Base-by-base conservation (phyloP, 2,797 vertebrate genomes). In the Girardinus metallicus region DNA sequence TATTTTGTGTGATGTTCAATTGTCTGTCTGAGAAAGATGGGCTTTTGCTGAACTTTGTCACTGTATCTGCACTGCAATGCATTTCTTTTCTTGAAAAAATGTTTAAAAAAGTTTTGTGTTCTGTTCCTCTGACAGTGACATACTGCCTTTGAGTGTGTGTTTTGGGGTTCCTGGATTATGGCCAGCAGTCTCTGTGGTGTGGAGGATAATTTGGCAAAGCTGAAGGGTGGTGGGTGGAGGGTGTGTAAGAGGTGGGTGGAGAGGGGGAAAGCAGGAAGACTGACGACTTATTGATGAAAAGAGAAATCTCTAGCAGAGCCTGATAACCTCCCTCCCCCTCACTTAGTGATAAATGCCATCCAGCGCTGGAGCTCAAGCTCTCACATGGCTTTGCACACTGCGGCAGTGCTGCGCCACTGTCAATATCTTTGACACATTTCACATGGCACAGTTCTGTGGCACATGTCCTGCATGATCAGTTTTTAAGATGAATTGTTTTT, bases 271-370 rank as follows among this genome's bases (percentile, higher is more conserved):
- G 74, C 78, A 70, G 80, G 80, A 85, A 83, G 89, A 93, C 84
- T 78, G 91, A 89, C 43, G 79, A 92, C 86, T 86, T 93, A 94
- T 94, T 92, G 93, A 93, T 92, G 90, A 92, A 92, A 90, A 73
- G 83, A 85, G 89, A 91, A 93, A 89, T 89, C 86, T 94, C 72
- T 74, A 29, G 80, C 80, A 76, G 57, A 55, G 84, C 66, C 81
- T 74, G 85, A 90, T 90, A 87, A 86, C 85, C 85, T 91, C 77
- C 88, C 84, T 84, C 92, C 94, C 80, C 86, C 86, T 89, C 86
- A 79, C 77, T 93, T 89, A 91, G 83, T 85, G 87, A 86, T 86
- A 79, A 91, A 89, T 88, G 83, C 71, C 5, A 23, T 64, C 62
- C 79, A 55, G 80, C 81, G 36, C 57, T 29, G 75, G 23, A 74